Conservation (phyloP, 2,113 vertebrate species). For the Chascanopsetta lugubris region DNA sequence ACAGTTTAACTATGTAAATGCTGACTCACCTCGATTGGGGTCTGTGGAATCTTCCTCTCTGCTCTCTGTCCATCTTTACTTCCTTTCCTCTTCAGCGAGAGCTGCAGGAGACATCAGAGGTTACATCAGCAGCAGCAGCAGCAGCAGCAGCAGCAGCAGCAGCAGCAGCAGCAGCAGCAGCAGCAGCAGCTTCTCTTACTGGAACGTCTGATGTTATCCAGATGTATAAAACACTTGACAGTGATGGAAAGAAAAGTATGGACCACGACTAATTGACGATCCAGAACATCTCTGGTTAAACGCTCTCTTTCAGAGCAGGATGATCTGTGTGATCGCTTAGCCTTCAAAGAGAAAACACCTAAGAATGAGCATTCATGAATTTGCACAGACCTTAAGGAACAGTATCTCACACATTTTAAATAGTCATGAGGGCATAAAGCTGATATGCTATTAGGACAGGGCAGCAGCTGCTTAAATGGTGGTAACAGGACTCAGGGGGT, state of each 20-base stretch:
- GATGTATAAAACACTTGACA: conserved; percentile 34
- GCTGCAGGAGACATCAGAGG: conserved; percentile 75
- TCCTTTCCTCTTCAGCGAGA: conserved; percentile 94
- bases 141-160: conserved; percentile 17
- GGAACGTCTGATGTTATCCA: conserved; percentile 46
- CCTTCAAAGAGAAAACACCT: conserved; percentile 1
- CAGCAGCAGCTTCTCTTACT: conserved; percentile 35
- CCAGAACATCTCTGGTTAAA: conserved; percentile 24
- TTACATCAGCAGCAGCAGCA: conserved; percentile 31
- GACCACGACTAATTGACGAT: conserved; percentile 19
- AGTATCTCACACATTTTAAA: background rate
- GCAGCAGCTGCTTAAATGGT: background rate
- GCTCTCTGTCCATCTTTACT: conserved; percentile 92
- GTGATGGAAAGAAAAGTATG: conserved; percentile 40
- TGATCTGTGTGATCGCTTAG: conserved; percentile 17
- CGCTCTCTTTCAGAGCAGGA: conserved; percentile 1
- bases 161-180: conserved; percentile 32
- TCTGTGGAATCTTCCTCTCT: conserved; percentile 90
- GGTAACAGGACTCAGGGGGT: background rate
- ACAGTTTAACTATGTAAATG: conserved; percentile 17
- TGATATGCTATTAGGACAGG: background rate
- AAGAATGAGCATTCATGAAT: background rate
- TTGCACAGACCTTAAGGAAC: no score
- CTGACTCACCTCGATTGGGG: conserved; percentile 87
- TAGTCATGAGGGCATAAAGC: background rate